phyloP scores from a whole-genome alignment of 2,797 vertebrate genomes.

The Intellagama lesueurii region DNA sequence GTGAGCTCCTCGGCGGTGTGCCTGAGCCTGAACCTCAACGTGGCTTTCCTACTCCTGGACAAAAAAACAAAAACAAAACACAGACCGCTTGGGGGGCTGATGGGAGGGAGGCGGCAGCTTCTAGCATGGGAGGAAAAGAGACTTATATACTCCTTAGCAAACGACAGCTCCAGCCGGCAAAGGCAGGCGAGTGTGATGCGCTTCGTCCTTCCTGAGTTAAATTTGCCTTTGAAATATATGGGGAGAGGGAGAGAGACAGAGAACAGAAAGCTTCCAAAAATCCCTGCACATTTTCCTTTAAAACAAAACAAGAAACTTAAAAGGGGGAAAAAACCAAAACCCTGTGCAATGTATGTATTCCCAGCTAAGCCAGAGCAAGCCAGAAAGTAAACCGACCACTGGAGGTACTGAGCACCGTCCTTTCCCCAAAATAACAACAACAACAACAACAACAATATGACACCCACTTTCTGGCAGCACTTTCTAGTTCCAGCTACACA shows the following conservation, averaged over 20 bases:
- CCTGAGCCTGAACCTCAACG: conserved; percentile 62
- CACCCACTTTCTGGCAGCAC: conserved; percentile 62
- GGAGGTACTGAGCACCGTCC: conserved; percentile 63
- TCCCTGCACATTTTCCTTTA: conserved; percentile 44
- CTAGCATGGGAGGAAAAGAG: conserved; percentile 66
- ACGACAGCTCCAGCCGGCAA: neutral
- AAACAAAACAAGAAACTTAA: conserved; percentile 38
- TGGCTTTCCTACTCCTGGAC: conserved; percentile 62
- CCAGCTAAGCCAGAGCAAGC: conserved; percentile 45
- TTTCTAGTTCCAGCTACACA: conserved; percentile 65
- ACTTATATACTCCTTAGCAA: conserved; percentile 65
- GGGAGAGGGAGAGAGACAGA: too few relatives aligned
- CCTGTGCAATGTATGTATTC: conserved; percentile 46
- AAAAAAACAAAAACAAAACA: conserved; percentile 26
- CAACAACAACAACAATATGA: conserved; percentile 6
- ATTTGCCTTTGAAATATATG: neutral
- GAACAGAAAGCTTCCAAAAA: neutral
- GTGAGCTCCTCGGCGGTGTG: conserved; percentile 62
- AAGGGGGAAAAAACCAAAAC: conserved; percentile 38
- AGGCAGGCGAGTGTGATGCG: neutral
- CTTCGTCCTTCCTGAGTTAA: neutral
- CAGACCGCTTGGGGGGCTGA: conserved; percentile 63
- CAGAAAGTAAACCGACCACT: conserved; percentile 69
- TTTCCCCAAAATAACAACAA: conserved; percentile 48
- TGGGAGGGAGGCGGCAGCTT: conserved; percentile 58